Base-by-base conservation (phyloP, 2,888 invertebrate genomes). In the Anodontia alba region DNA sequence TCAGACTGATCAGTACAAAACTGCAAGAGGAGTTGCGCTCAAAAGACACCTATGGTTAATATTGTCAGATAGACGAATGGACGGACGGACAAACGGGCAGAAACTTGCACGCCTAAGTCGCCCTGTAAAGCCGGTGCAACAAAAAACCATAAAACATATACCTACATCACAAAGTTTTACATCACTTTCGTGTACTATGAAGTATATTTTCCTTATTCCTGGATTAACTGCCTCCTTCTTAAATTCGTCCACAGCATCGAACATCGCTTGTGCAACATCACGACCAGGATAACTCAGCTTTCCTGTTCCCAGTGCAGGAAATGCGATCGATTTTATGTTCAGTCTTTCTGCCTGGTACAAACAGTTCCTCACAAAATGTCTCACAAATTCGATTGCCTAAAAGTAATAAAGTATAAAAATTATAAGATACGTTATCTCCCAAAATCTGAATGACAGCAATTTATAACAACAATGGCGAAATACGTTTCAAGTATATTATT, bases 251-350 rank as follows among this genome's bases (percentile, higher is more conserved):
- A 90, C 81, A 12, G 81, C 86, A 23, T 85, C 75, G 33, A 87
- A 84, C 80, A 87, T 91, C 20, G 73, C 71, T 17, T 78, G 62
- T 8, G 91, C 87, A 0, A 88, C 83, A 20, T 78, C 43, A 26
- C 81, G 46, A 0, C 75, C 74, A 10, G 89, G 89, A 75, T 82
- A 90, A 8, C 73, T 69, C 17, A 90, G 84, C 33, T 83, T 86
- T 17, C 91, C 91, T 20, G 90, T 89, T 17, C 91, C 91, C 23
- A 91, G 73, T 10, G 90, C 87, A 17, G 91, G 91, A 33, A 91
- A 86, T 10, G 88, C 87, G 46, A 91, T 87, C 8, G 86, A 85
- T 1, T 46, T 49, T 10, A 68, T 42, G 8, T 70, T 29, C 15
- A 73, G 72, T 3, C 43, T 67, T 33, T 82, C 81, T 5, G 88